Percentiles rank a stretch among this genome's conserved stretches.
These are phyloP conservation scores for Entelurus aequoreus DNA, from an alignment of 2,113 vertebrate species.

Conservation along the genomic window DNA sequence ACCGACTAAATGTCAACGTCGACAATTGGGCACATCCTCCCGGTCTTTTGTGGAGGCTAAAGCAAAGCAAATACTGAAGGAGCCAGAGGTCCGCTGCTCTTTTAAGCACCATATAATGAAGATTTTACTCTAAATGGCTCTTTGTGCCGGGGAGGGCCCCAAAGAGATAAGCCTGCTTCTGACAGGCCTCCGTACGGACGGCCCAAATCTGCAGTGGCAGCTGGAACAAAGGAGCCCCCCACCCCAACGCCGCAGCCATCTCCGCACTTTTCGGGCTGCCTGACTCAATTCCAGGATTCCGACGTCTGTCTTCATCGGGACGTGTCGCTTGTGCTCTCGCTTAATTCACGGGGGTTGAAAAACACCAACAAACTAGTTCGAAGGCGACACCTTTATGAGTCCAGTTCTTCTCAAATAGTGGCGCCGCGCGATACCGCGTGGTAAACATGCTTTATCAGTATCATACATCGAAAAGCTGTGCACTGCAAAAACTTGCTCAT, in stretches of 20 bases:
- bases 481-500: too few species aligned
- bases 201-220: conserved; percentile 70
- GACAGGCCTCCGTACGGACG: conserved; percentile 65
- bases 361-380: too few species aligned
- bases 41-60: conserved; percentile 18
- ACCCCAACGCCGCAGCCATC: conserved; percentile 34
- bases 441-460: too few species aligned
- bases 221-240: conserved; percentile 66
- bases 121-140: conserved; percentile 69
- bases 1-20: background rate
- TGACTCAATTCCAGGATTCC: conserved; percentile 48
- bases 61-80: conserved; percentile 35
- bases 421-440: too few species aligned
- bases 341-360: too few species aligned
- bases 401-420: background rate
- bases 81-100: conserved; percentile 47
- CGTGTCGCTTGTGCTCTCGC: conserved; percentile 14
- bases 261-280: conserved; percentile 22
- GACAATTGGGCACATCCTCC: conserved; percentile 9
- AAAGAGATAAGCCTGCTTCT: conserved; percentile 71
- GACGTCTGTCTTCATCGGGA: conserved; percentile 20
- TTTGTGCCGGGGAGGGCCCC: conserved; percentile 63
- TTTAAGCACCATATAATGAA: conserved; percentile 65
- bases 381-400: background rate
- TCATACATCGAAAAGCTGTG: too few species aligned